Base-by-base conservation (phyloP, 1,140 invertebrate species). In the Campoletis sonorensis region DNA sequence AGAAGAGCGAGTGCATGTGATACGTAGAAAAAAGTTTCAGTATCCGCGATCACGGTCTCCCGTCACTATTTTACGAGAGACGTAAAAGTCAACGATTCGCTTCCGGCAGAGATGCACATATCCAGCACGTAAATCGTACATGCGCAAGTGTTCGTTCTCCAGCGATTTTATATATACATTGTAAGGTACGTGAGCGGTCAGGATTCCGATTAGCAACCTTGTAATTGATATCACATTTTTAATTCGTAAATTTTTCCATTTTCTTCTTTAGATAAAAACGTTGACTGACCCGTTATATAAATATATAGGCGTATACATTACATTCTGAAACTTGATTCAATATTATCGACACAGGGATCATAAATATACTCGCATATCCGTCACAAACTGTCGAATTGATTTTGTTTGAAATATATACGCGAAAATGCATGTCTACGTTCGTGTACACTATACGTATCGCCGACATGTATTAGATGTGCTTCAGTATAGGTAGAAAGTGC, bases 11-110 rank as follows among this genome's bases (percentile, higher is more conserved):
- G 72, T 4, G 18, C 7, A 49, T 18, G 40, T 45, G 37, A 27
- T 26, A 73, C n/a, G n/a, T n/a, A 37, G 49, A n/a, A 71, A 79
- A 79, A 26, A 68, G 16, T 79, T 70, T n/a, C 21, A 78, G 8
- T 13, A 78, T 16, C 10, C 30, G 54, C 51, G 61, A 21, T 27
- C 27, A 26, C 40, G 71, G 27, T 70, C n/a, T 70, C 1, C 30
- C 67, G 26, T 70, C 54, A 77, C 75, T 77, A 61, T 77, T 77
- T 77, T 64, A 77, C 30, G 75, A 77, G 75, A 16, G 51, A 58
- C 40, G 64, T 61, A 77, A 77, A 77, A 77, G 51, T 77, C 30
- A 64, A 77, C 75, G 54, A 64, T 70, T 30, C 75, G 75, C 54
- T 77, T 77, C 54, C 75, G 30, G 30, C 21, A 40, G 8, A 37